Percentiles rank a stretch among this genome's conserved stretches.
phyloP scores from a whole-genome alignment of 2,888 invertebrate species.

The Machimus atricapillus region DNA sequence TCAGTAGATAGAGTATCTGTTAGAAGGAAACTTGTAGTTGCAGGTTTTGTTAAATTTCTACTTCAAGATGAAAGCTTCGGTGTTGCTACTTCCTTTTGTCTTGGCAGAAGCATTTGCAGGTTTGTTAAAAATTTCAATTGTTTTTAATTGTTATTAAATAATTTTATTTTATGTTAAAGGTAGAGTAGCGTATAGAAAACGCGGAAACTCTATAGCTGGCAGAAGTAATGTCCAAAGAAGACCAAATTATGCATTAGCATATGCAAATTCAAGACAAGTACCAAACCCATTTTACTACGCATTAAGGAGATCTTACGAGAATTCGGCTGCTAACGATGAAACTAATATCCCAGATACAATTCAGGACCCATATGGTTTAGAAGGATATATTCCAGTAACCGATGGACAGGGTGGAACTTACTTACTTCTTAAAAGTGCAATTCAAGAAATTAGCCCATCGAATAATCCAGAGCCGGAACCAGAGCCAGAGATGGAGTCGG shows the following conservation, averaged over 20 bases:
- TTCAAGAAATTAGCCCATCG: background rate
- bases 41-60: background rate
- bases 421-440: background rate
- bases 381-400: constrained; percentile 16
- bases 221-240: background rate
- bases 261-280: background rate
- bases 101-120: constrained; percentile 1
- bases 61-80: background rate
- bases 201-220: background rate
- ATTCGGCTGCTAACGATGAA: background rate
- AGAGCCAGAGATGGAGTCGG: background rate
- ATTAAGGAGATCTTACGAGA: background rate
- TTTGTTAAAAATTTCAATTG: background rate
- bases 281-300: background rate
- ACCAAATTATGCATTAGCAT: background rate
- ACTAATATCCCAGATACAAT: background rate
- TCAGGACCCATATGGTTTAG: background rate
- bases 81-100: background rate
- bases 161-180: background rate
- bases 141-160: background rate
- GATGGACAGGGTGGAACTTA: constrained; percentile 7
- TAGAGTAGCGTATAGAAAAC: background rate
- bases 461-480: background rate
- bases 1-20: constrained; percentile 1
- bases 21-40: background rate